Evolutionary conservation across 1,140 invertebrate species (phyloP).

Genomic region (Stenopsyche tienmushanensis): DNA sequence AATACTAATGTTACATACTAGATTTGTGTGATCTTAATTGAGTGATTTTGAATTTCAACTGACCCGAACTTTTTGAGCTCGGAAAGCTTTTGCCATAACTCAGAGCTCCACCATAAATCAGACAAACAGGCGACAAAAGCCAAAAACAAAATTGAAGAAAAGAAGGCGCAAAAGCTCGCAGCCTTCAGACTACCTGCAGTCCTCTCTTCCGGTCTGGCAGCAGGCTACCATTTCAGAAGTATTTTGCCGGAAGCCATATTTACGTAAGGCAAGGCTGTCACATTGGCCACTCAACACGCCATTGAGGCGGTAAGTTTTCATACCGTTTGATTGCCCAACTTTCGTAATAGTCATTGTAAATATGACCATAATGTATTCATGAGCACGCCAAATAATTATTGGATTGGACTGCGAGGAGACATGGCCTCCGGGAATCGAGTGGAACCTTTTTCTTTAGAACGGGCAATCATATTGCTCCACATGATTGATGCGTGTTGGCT

Average conservation of each 20-base stretch:
- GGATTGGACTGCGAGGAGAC: neutral
- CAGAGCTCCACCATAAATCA: neutral
- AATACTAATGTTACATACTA: too few relatives aligned
- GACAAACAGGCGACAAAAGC: too few relatives aligned
- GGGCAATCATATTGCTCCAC: neutral
- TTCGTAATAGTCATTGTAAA: neutral
- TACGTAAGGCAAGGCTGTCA: conserved; percentile 13
- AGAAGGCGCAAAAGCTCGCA: neutral
- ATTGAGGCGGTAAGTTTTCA: neutral
- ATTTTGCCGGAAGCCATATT: conserved; percentile 16
- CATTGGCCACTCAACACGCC: neutral
- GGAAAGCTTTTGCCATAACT: neutral
- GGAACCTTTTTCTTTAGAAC: neutral
- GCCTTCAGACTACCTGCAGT: neutral
- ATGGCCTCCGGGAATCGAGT: neutral
- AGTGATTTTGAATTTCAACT: neutral
- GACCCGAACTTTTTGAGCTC: neutral
- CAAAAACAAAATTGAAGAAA: too few relatives aligned
- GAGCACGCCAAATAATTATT: neutral
- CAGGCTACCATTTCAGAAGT: conserved; percentile 22
- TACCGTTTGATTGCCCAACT: neutral
- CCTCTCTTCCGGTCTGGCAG: conserved; percentile 12
- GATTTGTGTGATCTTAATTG: neutral
- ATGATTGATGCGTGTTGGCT: neutral
- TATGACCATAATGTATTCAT: neutral